Evolutionary conservation across 2,888 invertebrate species (phyloP).

Genomic region (Ornithoptera priamus): DNA sequence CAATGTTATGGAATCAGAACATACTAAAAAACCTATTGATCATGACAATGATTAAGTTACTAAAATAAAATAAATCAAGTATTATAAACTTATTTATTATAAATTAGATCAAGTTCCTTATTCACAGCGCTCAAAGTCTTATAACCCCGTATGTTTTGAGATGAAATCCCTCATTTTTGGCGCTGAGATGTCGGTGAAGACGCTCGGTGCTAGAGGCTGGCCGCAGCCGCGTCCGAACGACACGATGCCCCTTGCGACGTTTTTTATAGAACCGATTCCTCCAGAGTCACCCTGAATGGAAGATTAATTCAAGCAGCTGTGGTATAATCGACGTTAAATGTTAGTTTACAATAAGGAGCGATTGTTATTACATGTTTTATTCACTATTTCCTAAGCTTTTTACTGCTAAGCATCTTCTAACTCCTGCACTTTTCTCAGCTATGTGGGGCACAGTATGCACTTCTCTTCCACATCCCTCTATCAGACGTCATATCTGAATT

Average conservation of each 20-base stretch:
- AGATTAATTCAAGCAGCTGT: too few relatives aligned
- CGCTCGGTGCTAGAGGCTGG: constrained; percentile 54
- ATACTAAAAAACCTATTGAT: too few relatives aligned
- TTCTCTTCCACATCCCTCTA: too few relatives aligned
- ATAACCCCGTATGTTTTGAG: constrained; percentile 48
- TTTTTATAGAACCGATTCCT: constrained; percentile 59
- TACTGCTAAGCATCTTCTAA: too few relatives aligned
- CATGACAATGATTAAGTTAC: neutral
- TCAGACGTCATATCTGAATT: too few relatives aligned
- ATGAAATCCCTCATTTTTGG: constrained; percentile 55
- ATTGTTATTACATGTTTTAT: too few relatives aligned
- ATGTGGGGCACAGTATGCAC: too few relatives aligned
- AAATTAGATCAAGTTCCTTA: neutral
- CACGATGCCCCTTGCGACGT: constrained; percentile 59
- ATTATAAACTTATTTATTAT: neutral
- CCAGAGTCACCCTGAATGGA: constrained; percentile 59
- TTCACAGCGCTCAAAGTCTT: neutral
- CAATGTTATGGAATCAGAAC: too few relatives aligned
- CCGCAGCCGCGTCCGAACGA: constrained; percentile 64
- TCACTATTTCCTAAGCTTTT: too few relatives aligned
- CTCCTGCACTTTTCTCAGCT: too few relatives aligned
- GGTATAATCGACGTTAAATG: too few relatives aligned
- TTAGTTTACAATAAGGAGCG: too few relatives aligned
- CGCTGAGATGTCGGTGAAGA: constrained; percentile 56
- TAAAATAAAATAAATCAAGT: neutral